These are phyloP conservation scores for Brachypodius melanocephalos DNA, from an alignment of 2,113 vertebrate genomes.

Conservation along the genomic window DNA sequence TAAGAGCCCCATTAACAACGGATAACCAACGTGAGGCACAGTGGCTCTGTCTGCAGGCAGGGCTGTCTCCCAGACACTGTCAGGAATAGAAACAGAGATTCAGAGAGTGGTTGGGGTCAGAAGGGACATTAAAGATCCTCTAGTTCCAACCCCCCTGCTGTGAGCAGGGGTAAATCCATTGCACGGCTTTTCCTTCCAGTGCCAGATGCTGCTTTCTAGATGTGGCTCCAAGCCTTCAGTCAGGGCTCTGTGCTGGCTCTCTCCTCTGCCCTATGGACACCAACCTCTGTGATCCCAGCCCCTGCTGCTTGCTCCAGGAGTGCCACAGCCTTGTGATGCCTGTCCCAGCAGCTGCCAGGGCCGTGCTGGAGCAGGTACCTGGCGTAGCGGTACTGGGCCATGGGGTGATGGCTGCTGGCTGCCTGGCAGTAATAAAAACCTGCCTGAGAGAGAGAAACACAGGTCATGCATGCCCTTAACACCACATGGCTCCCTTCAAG, in stretches of 20 bases:
- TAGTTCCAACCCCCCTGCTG: background rate
- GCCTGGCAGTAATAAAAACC: conserved; percentile 81
- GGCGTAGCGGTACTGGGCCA: conserved; percentile 88
- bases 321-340: conserved; percentile 65
- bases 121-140: background rate
- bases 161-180: background rate
- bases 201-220: background rate
- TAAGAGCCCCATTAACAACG: background rate
- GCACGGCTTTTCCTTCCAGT: background rate
- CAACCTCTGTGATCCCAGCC: conserved; percentile 83
- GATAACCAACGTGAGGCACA: background rate
- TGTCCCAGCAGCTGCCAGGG: conserved; percentile 34
- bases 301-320: conserved; percentile 80
- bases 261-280: background rate
- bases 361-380: conserved; percentile 77
- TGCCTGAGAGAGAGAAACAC: conserved; percentile 75
- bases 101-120: background rate
- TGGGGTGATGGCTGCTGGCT: conserved; percentile 77
- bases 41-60: background rate
- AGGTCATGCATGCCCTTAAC: background rate
- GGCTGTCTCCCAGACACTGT: background rate
- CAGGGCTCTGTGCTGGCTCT: background rate
- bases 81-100: background rate
- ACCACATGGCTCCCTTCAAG: background rate
- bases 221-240: background rate